Evolutionary conservation across 1,140 invertebrate species (phyloP).

Genomic region (Planococcus citri): DNA sequence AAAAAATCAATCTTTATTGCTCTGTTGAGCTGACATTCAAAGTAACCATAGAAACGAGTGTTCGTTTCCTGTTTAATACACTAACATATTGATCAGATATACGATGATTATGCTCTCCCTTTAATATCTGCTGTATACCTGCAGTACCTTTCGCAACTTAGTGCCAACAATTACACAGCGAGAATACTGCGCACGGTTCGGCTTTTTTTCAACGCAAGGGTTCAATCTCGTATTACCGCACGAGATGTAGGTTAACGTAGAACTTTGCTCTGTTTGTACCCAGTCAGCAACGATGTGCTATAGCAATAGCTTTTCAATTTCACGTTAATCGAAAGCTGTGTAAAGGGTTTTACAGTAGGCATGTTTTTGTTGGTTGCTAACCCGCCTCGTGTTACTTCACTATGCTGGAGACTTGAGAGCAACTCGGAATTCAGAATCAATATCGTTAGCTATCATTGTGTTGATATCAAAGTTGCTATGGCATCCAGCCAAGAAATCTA

Average conservation of each 20-base stretch:
- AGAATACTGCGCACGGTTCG: not conserved
- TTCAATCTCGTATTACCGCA: not conserved
- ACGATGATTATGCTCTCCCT: conserved; percentile 7
- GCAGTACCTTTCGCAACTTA: not conserved
- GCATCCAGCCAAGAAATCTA: not conserved
- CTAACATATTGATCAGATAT: conserved; percentile 15
- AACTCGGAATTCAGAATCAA: conserved; percentile 15
- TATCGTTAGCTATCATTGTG: conserved; percentile 1
- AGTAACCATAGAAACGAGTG: conserved; percentile 17
- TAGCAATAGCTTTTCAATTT: no score
- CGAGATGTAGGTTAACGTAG: not conserved
- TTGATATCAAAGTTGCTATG: conserved; percentile 15
- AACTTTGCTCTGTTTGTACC: not conserved
- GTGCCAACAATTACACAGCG: not conserved
- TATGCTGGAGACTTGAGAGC: not conserved
- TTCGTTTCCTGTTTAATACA: conserved; percentile 19
- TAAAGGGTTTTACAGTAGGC: no score
- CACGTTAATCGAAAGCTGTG: no score
- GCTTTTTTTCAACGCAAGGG: not conserved
- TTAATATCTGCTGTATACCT: not conserved
- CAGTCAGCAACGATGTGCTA: no score
- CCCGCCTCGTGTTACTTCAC: not conserved
- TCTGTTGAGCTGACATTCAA: conserved; percentile 17
- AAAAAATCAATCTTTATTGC: conserved; percentile 20
- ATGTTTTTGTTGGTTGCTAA: not conserved